Base-by-base conservation (phyloP, 2,113 vertebrate species). In the Psilopsiagon aurifrons region DNA sequence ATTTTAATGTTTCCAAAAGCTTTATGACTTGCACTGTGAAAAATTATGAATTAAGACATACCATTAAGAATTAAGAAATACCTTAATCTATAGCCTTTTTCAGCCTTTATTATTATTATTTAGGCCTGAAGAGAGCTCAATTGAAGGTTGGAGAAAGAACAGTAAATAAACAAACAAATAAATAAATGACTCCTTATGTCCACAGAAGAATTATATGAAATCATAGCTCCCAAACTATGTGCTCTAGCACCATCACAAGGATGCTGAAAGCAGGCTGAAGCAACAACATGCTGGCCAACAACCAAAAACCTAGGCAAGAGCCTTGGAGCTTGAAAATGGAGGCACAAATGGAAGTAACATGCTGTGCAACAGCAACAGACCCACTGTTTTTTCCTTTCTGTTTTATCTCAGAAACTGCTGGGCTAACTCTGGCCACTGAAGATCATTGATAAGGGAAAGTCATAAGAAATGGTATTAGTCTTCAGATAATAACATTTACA, bases 151-250 rank as follows among this genome's bases (percentile, higher is more conserved):
- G 17, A 94, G 11, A 83, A 94, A 60, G 23, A 86, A 55, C 4
- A 70, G 55, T 23, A n/a, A n/a, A 57, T 33, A 17, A 5, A 55
- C 13, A 9, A 22, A 33, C 9, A n/a, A 59, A 55, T 20, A 9
- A 20, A 33, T 13, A 33, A 59, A 15, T 23, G 20, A 43, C 9
- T 55, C 25, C 6, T 62, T 25, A 77, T 0, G 0, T 41, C 46
- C 35, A 75, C 2, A 2, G 31, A 80, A 84, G 27, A 78, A 64
- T 3, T 68, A 33, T 4, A 9, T 39, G 33, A 74, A 83, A 74
- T 10, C 1, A 0, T 3, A 62, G 31, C 6, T 66, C n/a, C 46
- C 31, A 52, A 78, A 70, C 11, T 11, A 39, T 0, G 1, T 10
- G 7, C 19, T 17, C 37, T 18, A 67, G 28, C 29, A 84, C 52